These are phyloP conservation scores for Stenurella melanura DNA, from an alignment of 2,888 invertebrate genomes.

Conservation along the genomic window DNA sequence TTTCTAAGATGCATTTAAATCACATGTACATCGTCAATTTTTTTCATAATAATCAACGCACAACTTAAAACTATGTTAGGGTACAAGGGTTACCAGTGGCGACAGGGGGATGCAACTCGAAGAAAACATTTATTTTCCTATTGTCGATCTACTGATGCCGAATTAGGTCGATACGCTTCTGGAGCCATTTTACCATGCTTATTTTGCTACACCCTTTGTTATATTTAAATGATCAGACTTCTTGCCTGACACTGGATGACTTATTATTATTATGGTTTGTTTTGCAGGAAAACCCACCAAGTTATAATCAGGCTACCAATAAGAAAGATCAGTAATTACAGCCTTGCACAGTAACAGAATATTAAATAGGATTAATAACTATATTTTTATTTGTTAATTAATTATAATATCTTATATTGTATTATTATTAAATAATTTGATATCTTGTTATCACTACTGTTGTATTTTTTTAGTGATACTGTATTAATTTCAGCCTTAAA, in stretches of 20 bases:
- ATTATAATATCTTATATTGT: neutral
- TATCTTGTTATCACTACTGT: neutral
- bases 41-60: no score
- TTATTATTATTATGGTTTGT: constrained; percentile 58
- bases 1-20: no score
- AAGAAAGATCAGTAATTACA: constrained; percentile 82
- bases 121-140: no score
- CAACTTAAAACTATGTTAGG: no score
- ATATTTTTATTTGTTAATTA: neutral
- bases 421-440: neutral
- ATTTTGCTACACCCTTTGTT: no score
- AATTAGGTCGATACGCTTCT: no score
- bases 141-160: no score
- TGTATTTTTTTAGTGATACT: neutral
- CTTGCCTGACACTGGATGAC: neutral
- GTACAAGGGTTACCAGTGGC: no score
- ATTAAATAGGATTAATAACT: neutral
- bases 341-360: neutral
- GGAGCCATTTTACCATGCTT: no score
- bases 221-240: no score
- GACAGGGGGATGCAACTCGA: no score
- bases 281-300: constrained; percentile 88
- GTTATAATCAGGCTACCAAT: constrained; percentile 84
- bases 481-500: neutral
- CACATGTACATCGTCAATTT: no score